Percentiles rank a stretch among this genome's conserved stretches.
Conservation (phyloP, 2,888 invertebrate species). For the Polyommatus icarus region DNA sequence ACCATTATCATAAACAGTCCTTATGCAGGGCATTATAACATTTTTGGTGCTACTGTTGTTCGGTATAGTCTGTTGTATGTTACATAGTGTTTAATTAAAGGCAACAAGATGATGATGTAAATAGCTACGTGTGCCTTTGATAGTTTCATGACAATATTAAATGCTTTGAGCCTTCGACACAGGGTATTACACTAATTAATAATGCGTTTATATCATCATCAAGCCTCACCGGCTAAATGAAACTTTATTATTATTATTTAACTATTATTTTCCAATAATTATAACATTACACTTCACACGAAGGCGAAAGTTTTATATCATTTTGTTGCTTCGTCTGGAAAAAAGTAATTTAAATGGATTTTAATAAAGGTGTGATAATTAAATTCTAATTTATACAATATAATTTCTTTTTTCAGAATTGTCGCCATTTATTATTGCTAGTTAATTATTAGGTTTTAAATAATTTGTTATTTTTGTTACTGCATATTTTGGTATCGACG, state of each 20-base stretch:
- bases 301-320: background rate
- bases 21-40: too few species aligned
- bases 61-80: background rate
- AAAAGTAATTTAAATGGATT: too few species aligned
- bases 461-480: too few species aligned
- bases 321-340: background rate
- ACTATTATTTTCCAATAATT: background rate
- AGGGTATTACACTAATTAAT: background rate
- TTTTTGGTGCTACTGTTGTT: background rate
- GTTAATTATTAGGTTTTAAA: too few species aligned
- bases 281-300: background rate
- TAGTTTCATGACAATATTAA: background rate
- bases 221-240: background rate
- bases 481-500: too few species aligned
- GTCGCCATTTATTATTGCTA: too few species aligned
- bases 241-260: background rate
- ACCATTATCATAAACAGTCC: too few species aligned
- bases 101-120: background rate
- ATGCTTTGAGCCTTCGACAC: background rate
- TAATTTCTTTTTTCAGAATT: too few species aligned
- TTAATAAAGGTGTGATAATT: too few species aligned
- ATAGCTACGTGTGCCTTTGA: slow-evolving; percentile 12
- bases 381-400: too few species aligned
- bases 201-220: background rate
- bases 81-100: slow-evolving; percentile 7